These are phyloP conservation scores for Dicentrarchus labrax DNA, from an alignment of 2,113 vertebrate genomes.

Conservation along the genomic window DNA sequence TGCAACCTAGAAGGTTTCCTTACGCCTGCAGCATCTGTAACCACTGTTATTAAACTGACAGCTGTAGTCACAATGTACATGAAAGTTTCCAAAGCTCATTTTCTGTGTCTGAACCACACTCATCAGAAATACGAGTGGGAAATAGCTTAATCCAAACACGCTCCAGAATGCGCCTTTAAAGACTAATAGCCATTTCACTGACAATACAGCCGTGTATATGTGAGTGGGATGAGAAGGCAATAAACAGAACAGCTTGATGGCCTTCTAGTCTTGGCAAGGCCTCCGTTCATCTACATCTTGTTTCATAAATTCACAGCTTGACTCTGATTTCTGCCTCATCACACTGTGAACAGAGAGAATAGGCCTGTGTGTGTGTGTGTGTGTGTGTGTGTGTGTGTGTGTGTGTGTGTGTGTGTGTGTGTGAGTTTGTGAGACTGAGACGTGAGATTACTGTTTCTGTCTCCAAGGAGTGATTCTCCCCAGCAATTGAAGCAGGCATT, in stretches of 20 bases:
- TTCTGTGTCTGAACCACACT: slow-evolving; percentile 21
- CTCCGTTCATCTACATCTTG: slow-evolving; percentile 75
- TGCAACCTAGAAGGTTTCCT: not conserved
- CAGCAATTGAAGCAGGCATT: slow-evolving; percentile 10
- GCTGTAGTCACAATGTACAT: slow-evolving; percentile 10
- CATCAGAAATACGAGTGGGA: slow-evolving; percentile 38
- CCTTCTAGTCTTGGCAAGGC: slow-evolving; percentile 69
- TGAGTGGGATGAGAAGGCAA: slow-evolving; percentile 63
- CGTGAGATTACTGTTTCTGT: slow-evolving; percentile 38
- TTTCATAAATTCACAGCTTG: slow-evolving; percentile 80
- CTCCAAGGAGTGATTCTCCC: slow-evolving; percentile 44
- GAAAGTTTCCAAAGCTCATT: slow-evolving; percentile 37
- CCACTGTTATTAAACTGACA: slow-evolving; percentile 12
- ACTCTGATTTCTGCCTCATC: slow-evolving; percentile 79
- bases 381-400: slow-evolving; percentile 11
- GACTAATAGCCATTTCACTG: slow-evolving; percentile 57
- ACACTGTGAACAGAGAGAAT: slow-evolving; percentile 66
- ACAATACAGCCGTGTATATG: slow-evolving; percentile 48
- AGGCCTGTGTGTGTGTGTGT: slow-evolving; percentile 12
- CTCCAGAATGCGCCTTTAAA: slow-evolving; percentile 63
- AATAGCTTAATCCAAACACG: slow-evolving; percentile 44
- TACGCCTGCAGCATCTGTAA: not conserved
- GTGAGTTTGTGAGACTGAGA: slow-evolving; percentile 2
- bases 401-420: slow-evolving; percentile 6
- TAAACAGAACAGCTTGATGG: slow-evolving; percentile 78